Percentiles rank a stretch among this genome's conserved stretches.
phyloP scores from a whole-genome alignment of 2,888 invertebrate species.

The Pimpla rufipes region DNA sequence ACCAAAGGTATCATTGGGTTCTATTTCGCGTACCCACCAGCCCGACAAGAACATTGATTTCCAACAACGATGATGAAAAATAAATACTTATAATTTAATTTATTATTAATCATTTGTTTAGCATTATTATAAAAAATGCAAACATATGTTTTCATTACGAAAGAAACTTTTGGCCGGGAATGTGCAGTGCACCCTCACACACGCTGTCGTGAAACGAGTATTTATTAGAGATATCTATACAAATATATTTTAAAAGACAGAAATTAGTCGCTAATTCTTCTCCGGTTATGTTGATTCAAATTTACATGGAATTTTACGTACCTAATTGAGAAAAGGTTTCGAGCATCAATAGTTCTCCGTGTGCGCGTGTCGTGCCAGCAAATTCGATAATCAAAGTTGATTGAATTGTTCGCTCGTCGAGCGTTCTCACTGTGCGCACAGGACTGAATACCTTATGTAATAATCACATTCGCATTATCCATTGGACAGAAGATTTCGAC shows the following conservation, averaged over 20 bases:
- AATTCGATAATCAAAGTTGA: slow-evolving; percentile 8
- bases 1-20: too few species aligned
- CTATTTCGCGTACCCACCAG: too few species aligned
- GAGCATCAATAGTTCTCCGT: slow-evolving; percentile 1
- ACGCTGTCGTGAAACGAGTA: slow-evolving; percentile 20
- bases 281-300: neutral
- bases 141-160: too few species aligned
- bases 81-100: too few species aligned
- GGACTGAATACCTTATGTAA: slow-evolving; percentile 43
- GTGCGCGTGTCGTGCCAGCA: neutral
- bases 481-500: slow-evolving; percentile 43
- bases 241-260: slow-evolving; percentile 20
- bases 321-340: slow-evolving; percentile 26
- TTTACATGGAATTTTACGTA: slow-evolving; percentile 22
- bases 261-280: slow-evolving; percentile 19
- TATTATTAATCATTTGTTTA: too few species aligned
- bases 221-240: slow-evolving; percentile 20
- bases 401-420: slow-evolving; percentile 11
- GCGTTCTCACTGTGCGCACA: slow-evolving; percentile 50
- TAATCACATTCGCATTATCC: slow-evolving; percentile 27
- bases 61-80: too few species aligned
- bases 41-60: too few species aligned
- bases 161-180: too few species aligned
- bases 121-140: too few species aligned
- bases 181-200: neutral